Percentiles rank a stretch among this genome's conserved stretches.
Conservation (phyloP, 2,797 vertebrate genomes). For the Xerus rutilus region DNA sequence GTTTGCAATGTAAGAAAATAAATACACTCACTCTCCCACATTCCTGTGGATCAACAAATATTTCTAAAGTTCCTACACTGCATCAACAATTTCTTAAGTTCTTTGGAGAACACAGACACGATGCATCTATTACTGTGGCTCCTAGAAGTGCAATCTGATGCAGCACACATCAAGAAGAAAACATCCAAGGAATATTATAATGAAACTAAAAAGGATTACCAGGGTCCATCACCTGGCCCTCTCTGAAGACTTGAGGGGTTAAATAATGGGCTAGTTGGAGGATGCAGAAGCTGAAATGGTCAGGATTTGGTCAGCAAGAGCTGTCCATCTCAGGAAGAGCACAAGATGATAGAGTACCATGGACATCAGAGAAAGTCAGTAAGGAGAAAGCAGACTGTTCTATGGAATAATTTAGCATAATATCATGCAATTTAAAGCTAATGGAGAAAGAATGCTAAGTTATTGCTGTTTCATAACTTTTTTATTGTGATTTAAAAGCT, state of each 20-base stretch:
- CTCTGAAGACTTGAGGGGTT: background rate
- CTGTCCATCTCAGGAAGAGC: background rate
- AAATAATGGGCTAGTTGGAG: accelerated
- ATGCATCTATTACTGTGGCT: background rate
- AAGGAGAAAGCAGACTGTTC: background rate
- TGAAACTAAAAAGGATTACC: accelerated
- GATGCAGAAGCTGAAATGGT: no score
- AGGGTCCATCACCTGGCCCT: accelerated
- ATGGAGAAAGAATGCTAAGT: background rate
- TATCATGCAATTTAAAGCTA: background rate
- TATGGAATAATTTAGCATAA: background rate
- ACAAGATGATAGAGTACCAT: accelerated
- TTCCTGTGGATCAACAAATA: background rate
- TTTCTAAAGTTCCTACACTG: background rate
- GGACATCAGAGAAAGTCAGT: background rate
- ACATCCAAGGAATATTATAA: background rate
- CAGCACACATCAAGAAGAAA: accelerated
- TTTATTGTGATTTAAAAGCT: conserved; percentile 38
- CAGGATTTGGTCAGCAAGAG: background rate
- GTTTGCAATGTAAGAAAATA: background rate
- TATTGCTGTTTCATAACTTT: background rate
- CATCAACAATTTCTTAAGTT: background rate
- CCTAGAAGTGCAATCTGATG: background rate
- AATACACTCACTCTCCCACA: background rate
- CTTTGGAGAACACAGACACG: background rate